A percentile compares a stretch with the other conserved stretches of the same genome.
phyloP scores from a whole-genome alignment of 2,888 invertebrate species.

The Nomada ferruginata region DNA sequence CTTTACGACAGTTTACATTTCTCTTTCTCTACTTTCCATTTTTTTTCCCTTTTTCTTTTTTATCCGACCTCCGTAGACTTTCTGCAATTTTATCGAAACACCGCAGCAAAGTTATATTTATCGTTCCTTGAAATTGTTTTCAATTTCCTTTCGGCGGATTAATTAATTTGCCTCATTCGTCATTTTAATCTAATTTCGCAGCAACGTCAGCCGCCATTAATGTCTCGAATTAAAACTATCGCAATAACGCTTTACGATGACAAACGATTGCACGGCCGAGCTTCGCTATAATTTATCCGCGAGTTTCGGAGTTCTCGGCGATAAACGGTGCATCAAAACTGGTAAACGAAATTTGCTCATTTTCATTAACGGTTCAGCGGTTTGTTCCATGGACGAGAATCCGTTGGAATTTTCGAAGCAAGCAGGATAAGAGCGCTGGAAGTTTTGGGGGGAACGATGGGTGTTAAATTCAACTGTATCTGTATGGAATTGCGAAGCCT shows the following conservation, averaged over 20 bases:
- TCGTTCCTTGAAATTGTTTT: not conserved
- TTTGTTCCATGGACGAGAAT: no score
- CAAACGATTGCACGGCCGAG: not conserved
- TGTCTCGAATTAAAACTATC: not conserved
- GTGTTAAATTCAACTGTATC: not conserved
- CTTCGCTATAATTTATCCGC: conserved; percentile 10
- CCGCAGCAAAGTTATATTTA: no score
- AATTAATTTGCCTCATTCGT: not conserved
- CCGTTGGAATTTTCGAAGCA: no score
- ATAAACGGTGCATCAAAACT: conserved; percentile 7
- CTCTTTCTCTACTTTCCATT: no score
- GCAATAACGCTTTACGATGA: not conserved
- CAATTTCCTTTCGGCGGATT: not conserved
- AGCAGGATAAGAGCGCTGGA: not conserved
- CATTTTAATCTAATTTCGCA: not conserved
- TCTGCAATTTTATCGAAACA: no score
- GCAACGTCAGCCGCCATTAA: not conserved
- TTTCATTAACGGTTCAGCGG: conserved; percentile 13
- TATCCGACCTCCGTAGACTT: not conserved
- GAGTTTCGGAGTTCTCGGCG: conserved; percentile 23
- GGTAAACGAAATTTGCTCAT: conserved; percentile 17
- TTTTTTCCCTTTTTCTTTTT: not conserved
- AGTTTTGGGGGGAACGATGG: not conserved
- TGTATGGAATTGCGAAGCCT: no score
- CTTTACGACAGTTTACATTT: not conserved